A percentile compares a stretch with the other conserved stretches of the same genome.
These are phyloP conservation scores for Alosa sapidissima DNA, from an alignment of 2,797 vertebrate species.

Conservation along the genomic window DNA sequence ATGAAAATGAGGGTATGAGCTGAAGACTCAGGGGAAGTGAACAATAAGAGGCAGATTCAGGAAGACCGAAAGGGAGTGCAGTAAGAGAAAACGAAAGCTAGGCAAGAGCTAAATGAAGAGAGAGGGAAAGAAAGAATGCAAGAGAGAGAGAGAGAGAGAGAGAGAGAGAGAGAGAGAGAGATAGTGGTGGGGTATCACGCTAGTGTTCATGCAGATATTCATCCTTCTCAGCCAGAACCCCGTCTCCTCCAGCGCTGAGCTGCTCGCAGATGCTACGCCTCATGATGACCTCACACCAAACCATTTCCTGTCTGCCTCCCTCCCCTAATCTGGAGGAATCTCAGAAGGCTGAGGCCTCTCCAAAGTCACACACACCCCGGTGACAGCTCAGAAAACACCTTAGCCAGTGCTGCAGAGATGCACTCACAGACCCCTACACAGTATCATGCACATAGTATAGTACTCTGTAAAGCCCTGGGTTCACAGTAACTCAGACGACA, in stretches of 20 bases:
- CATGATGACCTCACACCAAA: conserved; percentile 30
- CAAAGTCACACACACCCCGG: not conserved
- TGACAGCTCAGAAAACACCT: not conserved
- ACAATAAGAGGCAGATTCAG: not conserved
- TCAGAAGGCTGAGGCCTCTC: not conserved
- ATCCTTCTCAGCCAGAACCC: not conserved
- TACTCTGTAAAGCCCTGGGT: not conserved
- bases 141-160: not conserved
- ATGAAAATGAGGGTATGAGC: not conserved
- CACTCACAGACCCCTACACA: not conserved
- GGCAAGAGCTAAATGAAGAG: not conserved
- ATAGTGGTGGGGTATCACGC: not conserved
- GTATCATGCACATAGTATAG: not conserved
- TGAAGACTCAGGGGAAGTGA: not conserved
- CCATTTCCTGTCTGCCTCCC: conserved; percentile 22
- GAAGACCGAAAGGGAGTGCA: not conserved
- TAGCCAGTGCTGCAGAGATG: not conserved
- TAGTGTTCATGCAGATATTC: conserved; percentile 18
- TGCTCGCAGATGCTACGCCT: conserved; percentile 31
- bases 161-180: not conserved
- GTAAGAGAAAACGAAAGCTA: not conserved
- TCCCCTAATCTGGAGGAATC: not conserved
- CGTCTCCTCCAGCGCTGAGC: not conserved
- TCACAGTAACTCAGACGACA: not conserved
- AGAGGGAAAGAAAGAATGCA: not conserved